Evolutionary conservation across 2,797 vertebrate genomes (phyloP), one percentile per base, ranked within the genome.

Genomic region (Todus mexicanus): DNA sequence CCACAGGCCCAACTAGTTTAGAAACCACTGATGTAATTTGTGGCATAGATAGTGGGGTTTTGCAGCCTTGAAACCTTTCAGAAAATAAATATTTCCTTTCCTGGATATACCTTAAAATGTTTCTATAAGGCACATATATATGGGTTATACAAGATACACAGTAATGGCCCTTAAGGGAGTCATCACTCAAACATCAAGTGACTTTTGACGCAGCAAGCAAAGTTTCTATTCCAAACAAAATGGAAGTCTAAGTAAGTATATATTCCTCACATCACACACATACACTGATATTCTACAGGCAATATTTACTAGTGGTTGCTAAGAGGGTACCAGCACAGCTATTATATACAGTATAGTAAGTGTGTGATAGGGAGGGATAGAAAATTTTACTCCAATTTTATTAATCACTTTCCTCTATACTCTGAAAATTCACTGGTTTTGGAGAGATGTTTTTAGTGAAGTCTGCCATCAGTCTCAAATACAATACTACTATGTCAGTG

Each of bases 11-110:
- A 25, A 17, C 50, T 56, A 33, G 20, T 84, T 78, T 73, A 75
- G 71, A 81, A 94, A 79, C 19, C 56, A 47, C 81, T 73, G 53
- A 63, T 87, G 42, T 50, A 53, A 82, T 79, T 73, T 70, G 60
- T 88, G 70, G 40, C 45, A 82, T 40, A 50, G 48, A 29, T 7
- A 54, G 48, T 48, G n/a, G 4, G 84, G 81, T 75, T 27, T 43
- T 70, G 31, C 56, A 79, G 61, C 71, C 60, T 78, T 0, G 1
- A 79, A 90, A 92, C 31, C 65, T 86, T 84, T 73, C 21, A 31
- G 56, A 84, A 84, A 91, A 60, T 35, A 70, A 91, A 78, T 63
- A 72, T 76, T 91, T 90, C 69, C 33, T 79, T 89, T 82, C 72
- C 82, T 33, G 47, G 51, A 35, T 42, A n/a, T 10, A 38, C 15